These are phyloP conservation scores for Arge pagana DNA, from an alignment of 2,888 invertebrate genomes.

Conservation along the genomic window DNA sequence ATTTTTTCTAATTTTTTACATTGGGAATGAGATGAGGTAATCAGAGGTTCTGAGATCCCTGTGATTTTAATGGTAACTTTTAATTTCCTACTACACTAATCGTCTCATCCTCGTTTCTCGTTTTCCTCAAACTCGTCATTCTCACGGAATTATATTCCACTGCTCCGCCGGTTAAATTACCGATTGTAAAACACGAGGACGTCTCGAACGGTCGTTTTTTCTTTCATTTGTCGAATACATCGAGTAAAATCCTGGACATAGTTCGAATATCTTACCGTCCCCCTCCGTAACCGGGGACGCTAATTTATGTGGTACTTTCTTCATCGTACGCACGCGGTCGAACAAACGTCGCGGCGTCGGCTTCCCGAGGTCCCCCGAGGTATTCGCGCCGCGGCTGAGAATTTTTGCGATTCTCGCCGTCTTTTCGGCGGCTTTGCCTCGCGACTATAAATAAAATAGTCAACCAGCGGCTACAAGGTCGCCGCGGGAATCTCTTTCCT, in stretches of 20 bases:
- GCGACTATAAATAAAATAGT: conserved; percentile 22
- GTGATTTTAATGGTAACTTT: no score
- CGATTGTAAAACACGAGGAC: conserved; percentile 22
- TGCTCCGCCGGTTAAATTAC: conserved; percentile 12
- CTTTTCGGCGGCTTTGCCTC: conserved; percentile 33
- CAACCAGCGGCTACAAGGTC: conserved; percentile 14
- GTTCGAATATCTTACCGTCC: conserved; percentile 16
- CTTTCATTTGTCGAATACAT: conserved; percentile 14
- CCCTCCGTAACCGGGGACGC: conserved; percentile 1
- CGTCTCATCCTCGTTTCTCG: no score
- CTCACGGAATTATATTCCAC: no score
- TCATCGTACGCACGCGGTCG: conserved; percentile 2
- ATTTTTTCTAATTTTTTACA: no score
- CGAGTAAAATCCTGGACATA: conserved; percentile 9
- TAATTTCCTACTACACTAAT: no score
- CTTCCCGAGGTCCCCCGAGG: conserved; percentile 6
- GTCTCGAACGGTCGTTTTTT: conserved; percentile 12
- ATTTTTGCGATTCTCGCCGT: conserved; percentile 47
- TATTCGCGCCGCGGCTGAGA: conserved; percentile 34
- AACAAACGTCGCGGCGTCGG: not conserved
- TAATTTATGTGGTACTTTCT: conserved; percentile 19
- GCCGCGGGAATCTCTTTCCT: conserved; percentile 5
- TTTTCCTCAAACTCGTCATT: no score
- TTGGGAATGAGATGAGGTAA: no score
- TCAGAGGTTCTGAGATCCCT: no score